phyloP scores from a whole-genome alignment of 2,797 vertebrate species.

The Craterocephalus amniculus region DNA sequence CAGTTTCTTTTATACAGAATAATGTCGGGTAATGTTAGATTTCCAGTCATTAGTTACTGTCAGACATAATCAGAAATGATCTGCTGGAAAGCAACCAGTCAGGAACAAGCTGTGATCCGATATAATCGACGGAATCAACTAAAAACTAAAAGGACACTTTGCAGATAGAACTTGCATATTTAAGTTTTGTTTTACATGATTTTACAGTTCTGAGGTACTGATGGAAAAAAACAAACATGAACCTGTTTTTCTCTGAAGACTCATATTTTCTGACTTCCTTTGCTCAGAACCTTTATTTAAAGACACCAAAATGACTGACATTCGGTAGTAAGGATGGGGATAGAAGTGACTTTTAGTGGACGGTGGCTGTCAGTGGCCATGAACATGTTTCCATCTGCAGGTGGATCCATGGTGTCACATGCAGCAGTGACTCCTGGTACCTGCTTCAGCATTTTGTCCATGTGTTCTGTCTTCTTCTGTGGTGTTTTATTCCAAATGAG shows the following conservation, averaged over 20 bases:
- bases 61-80: not conserved
- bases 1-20: not conserved
- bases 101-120: not conserved
- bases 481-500: too few relatives aligned
- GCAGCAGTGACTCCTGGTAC: too few relatives aligned
- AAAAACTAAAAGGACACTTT: not conserved
- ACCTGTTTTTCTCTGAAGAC: not conserved
- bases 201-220: not conserved
- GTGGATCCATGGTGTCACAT: too few relatives aligned
- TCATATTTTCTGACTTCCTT: not conserved
- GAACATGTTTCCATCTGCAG: too few relatives aligned
- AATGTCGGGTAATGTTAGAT: not conserved
- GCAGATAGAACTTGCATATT: not conserved
- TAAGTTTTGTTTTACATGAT: not conserved
- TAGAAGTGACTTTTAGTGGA: too few relatives aligned
- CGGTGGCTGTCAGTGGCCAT: too few relatives aligned
- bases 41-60: not conserved
- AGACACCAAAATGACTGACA: not conserved
- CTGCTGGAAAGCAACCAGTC: not conserved
- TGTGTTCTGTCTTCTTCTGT: too few relatives aligned
- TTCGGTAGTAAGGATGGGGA: too few relatives aligned
- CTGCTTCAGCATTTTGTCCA: too few relatives aligned
- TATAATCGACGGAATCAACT: not conserved
- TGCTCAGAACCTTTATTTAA: not conserved
- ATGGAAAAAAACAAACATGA: not conserved